phyloP scores from a whole-genome alignment of 2,888 invertebrate genomes.

The Ephialtes manifestator region DNA sequence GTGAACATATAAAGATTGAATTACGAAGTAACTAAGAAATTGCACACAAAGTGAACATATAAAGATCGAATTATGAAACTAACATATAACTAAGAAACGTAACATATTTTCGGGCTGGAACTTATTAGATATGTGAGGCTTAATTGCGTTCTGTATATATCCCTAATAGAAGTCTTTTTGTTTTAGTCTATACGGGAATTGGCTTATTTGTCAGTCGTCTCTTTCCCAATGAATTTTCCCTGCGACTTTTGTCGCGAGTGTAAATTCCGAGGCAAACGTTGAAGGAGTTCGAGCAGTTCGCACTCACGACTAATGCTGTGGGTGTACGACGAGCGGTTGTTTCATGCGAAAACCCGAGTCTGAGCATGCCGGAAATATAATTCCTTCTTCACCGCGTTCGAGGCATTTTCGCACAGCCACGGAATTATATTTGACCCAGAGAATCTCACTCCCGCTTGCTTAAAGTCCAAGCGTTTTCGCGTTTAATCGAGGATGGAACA shows the following conservation, averaged over 20 bases:
- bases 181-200: not conserved
- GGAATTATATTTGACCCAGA: constrained; percentile 58
- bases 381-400: constrained; percentile 58
- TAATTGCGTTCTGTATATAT: too few species aligned
- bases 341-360: constrained; percentile 44
- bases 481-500: constrained; percentile 24
- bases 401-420: constrained; percentile 33
- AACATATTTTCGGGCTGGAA: too few species aligned
- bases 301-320: not conserved
- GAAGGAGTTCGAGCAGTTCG: constrained; percentile 10
- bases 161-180: too few species aligned
- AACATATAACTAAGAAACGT: too few species aligned
- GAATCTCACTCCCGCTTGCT: constrained; percentile 16
- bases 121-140: too few species aligned
- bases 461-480: not conserved
- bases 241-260: constrained; percentile 14
- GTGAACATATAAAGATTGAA: too few species aligned
- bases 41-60: too few species aligned
- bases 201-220: constrained; percentile 3
- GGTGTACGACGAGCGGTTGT: constrained; percentile 31
- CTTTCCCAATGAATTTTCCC: not conserved
- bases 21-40: too few species aligned
- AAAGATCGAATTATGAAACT: too few species aligned
- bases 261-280: not conserved
- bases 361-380: constrained; percentile 61